A percentile compares a stretch with the other conserved stretches of the same genome.
phyloP scores from a whole-genome alignment of 2,797 vertebrate genomes.

The Chrysocyon brachyurus region DNA sequence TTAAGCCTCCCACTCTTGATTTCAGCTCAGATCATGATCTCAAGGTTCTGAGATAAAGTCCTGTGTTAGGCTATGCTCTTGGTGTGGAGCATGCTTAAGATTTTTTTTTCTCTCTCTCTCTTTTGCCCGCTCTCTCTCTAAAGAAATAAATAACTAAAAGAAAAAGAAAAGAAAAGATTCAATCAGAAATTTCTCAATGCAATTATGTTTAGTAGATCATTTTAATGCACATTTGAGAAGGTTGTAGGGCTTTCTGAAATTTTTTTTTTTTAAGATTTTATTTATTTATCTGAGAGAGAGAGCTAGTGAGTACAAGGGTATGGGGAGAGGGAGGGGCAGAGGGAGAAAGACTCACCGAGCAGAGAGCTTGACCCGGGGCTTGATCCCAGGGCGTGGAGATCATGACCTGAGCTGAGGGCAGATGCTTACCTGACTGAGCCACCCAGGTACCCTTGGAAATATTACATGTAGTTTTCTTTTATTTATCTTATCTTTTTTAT shows the following conservation, averaged over 20 bases:
- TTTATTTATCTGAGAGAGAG: too few species aligned
- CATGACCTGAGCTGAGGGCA: too few species aligned
- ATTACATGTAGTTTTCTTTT: slow-evolving; percentile 28
- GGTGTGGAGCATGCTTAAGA: not conserved
- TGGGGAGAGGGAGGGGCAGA: too few species aligned
- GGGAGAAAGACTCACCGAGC: too few species aligned
- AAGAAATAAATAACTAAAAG: not conserved
- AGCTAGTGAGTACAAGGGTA: too few species aligned
- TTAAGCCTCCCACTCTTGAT: not conserved
- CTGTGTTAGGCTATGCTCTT: not conserved
- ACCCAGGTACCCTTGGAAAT: not conserved
- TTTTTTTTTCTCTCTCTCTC: not conserved
- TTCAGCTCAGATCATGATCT: not conserved
- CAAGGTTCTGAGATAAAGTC: not conserved
- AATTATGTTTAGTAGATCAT: not conserved
- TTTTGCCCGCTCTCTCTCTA: too few species aligned
- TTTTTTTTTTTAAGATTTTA: too few species aligned
- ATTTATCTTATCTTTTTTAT: slow-evolving; percentile 20
- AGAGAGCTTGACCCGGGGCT: too few species aligned
- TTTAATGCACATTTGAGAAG: not conserved
- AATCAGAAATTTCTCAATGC: not conserved
- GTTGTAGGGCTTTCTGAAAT: not conserved
- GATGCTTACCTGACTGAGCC: too few species aligned
- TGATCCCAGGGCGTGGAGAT: too few species aligned
- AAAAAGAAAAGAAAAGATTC: not conserved